phyloP scores from a whole-genome alignment of 2,113 vertebrate genomes.

The Sigmodon hispidus region DNA sequence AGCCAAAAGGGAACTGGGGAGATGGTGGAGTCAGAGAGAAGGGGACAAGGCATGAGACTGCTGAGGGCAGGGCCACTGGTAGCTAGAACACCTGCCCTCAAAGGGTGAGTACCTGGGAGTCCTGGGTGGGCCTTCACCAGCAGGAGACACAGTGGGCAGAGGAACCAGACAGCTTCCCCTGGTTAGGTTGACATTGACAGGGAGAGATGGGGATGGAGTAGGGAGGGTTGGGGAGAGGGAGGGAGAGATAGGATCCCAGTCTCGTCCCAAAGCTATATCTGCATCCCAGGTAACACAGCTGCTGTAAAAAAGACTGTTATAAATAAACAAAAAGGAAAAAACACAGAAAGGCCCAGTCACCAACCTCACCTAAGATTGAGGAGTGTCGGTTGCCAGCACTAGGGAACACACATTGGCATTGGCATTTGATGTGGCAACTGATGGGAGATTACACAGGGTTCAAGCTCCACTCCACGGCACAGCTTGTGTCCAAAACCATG shows the following conservation, averaged over 20 bases:
- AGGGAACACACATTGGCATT: background rate
- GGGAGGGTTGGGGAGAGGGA: background rate
- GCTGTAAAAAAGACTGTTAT: constrained; percentile 1
- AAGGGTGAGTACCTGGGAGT: fast-evolving
- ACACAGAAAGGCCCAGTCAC: background rate
- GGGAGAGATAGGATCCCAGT: background rate
- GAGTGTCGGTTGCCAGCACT: background rate
- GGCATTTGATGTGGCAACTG: background rate
- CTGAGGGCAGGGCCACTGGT: background rate
- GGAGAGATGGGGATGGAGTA: background rate
- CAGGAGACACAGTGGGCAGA: background rate
- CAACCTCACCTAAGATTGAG: constrained; percentile 32
- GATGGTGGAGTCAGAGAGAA: fast-evolving
- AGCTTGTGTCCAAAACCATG: background rate
- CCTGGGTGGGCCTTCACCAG: background rate
- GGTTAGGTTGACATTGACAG: background rate
- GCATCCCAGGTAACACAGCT: background rate
- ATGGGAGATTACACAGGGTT: too few species aligned
- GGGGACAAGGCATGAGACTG: background rate
- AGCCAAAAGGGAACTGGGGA: background rate
- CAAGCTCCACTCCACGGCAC: background rate
- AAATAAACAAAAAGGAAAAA: constrained; percentile 6
- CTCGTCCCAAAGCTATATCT: background rate
- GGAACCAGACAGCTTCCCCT: background rate
- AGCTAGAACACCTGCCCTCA: background rate